These are phyloP conservation scores for Pangasius macronema DNA, from an alignment of 2,797 vertebrate genomes.

Conservation along the genomic window DNA sequence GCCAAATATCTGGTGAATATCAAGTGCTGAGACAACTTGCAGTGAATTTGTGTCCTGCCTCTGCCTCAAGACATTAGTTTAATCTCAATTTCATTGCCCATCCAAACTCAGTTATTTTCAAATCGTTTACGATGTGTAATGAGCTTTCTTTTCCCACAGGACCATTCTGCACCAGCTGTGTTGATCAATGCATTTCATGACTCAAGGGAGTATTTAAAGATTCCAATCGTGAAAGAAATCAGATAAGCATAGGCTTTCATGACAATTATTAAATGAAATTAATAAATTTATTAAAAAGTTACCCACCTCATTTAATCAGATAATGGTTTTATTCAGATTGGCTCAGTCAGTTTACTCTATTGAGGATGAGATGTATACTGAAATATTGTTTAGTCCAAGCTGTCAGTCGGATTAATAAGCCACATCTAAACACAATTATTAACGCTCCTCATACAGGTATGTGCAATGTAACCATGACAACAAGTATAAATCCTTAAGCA, in stretches of 20 bases:
- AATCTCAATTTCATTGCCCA: background rate
- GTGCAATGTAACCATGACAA: background rate
- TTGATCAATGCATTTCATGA: background rate
- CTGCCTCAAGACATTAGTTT: background rate
- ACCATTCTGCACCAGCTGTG: background rate
- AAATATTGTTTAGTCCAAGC: background rate
- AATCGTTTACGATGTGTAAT: background rate
- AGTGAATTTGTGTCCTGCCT: background rate
- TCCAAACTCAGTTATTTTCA: background rate
- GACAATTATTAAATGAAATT: background rate
- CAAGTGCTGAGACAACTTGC: background rate
- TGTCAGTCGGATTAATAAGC: background rate
- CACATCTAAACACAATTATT: background rate
- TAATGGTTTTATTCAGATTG: background rate
- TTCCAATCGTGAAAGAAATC: background rate
- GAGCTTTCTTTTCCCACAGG: background rate
- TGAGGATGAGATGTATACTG: background rate
- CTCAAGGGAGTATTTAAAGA: background rate
- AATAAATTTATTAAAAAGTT: background rate
- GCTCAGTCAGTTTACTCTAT: background rate
- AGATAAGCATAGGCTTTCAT: constrained; percentile 2
- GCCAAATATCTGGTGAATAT: background rate
- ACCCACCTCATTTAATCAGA: background rate
- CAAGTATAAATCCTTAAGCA: background rate
- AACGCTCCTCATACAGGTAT: background rate